Conservation (phyloP, 1,140 invertebrate genomes). For the Lasioglossum albipes region DNA sequence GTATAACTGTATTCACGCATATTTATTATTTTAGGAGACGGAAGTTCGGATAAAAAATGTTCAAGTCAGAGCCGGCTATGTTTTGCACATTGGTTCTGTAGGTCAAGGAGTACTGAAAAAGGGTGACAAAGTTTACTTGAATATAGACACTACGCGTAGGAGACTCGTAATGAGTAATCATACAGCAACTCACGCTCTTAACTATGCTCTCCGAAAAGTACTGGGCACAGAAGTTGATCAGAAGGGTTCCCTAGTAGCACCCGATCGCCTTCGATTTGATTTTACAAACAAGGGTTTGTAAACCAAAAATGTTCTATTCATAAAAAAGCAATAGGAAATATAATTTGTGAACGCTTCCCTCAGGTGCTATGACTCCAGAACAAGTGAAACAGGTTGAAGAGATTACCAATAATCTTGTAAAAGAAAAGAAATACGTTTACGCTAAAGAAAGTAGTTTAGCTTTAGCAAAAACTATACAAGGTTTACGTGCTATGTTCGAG, state of each 20-base stretch:
- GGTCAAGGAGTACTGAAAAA: constrained; percentile 91
- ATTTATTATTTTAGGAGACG: constrained; percentile 81
- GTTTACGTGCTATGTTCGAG: constrained; percentile 98
- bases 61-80: constrained; percentile 97
- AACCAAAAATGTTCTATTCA: neutral
- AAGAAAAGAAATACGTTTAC: constrained; percentile 91
- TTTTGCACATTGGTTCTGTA: constrained; percentile 93
- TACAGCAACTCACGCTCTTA: constrained; percentile 98
- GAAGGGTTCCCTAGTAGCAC: constrained; percentile 98
- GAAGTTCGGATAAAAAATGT: constrained; percentile 97
- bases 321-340: neutral
- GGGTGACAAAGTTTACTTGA: constrained; percentile 91
- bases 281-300: constrained; percentile 92
- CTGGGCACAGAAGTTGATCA: constrained; percentile 96
- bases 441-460: constrained; percentile 92
- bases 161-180: constrained; percentile 98
- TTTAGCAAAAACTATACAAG: constrained; percentile 94
- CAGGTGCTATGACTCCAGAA: constrained; percentile 89
- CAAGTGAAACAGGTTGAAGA: constrained; percentile 94
- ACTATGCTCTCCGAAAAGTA: constrained; percentile 95
- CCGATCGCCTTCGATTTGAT: constrained; percentile 97
- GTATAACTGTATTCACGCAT: constrained; percentile 3
- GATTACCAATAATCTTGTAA: constrained; percentile 88
- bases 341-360: constrained; percentile 25
- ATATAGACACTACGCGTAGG: constrained; percentile 91